Base-by-base conservation (phyloP, 2,888 invertebrate species). In the Lydus trimaculatus region DNA sequence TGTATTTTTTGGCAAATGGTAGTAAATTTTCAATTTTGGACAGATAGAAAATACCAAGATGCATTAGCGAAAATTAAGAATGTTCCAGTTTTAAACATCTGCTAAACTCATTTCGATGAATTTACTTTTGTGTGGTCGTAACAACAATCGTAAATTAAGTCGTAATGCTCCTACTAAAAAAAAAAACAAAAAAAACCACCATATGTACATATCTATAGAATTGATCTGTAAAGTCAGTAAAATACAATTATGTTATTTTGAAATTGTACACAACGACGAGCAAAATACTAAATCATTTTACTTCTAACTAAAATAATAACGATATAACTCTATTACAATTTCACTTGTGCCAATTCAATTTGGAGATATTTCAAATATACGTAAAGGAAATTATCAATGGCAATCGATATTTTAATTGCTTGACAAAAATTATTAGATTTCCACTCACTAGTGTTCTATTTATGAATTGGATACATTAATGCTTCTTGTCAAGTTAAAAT, bases 121-220 rank as follows among this genome's bases (percentile, higher is more conserved):
- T 61, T 61, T 61, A 61, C 36, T 61, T 61, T 61, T 31, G 61
- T 61, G 36, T 61, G 36, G 61, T 61, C 61, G 61, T 61, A 39
- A 61, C 33, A 61, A 39, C 61, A 31, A 61, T 39, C 61, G 31
- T 61, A 61, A 61, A 61, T 61, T 61, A 61, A 61, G 61, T 39
- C 61, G 33, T 61, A 61, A 17, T 31, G 20, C 61, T 39, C 1
- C 25, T 61, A 36, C n/a, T n/a, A n/a, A n/a, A n/a, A n/a, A n/a
- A n/a, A n/a, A n/a, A n/a, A n/a, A n/a, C n/a, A n/a, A n/a, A n/a
- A n/a, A 39, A 56, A 56, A 56, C 23, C 25, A 56, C 23, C 56
- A 56, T 56, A 56, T 56, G 56, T 56, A 56, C 25, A 3, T 28
- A 56, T 56, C 13, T n/a, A 56, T 56, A 56, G 56, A 56, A 56